Conservation (phyloP, 2,888 invertebrate genomes). For the Hyposoter didymator region DNA sequence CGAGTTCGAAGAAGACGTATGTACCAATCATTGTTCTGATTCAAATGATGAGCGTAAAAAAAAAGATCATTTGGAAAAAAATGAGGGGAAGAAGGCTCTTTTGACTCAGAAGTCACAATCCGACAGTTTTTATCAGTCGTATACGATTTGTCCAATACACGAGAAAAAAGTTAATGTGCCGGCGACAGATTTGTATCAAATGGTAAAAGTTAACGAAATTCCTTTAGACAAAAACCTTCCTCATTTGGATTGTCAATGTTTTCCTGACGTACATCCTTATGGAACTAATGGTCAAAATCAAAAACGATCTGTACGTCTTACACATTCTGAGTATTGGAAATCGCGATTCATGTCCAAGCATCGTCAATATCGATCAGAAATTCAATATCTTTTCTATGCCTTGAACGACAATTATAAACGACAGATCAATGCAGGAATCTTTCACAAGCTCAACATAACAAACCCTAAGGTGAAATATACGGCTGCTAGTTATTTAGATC, state of each 20-base stretch:
- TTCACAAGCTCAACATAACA: conserved; percentile 65
- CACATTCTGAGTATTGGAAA: conserved; percentile 70
- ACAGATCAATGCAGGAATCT: too few species aligned
- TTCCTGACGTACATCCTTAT: conserved; percentile 52
- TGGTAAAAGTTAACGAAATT: conserved; percentile 66
- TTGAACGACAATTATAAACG: conserved; percentile 54
- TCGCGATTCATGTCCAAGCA: conserved; percentile 68
- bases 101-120: conserved; percentile 51
- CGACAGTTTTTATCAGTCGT: conserved; percentile 64
- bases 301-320: conserved; percentile 60
- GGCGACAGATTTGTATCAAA: conserved; percentile 36
- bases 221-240: conserved; percentile 37
- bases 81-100: conserved; percentile 17
- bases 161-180: conserved; percentile 64
- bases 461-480: conserved; percentile 56
- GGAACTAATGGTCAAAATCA: conserved; percentile 49
- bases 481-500: conserved; percentile 63
- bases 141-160: conserved; percentile 70
- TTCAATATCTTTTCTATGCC: conserved; percentile 71
- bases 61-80: not conserved
- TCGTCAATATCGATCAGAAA: conserved; percentile 69
- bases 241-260: conserved; percentile 46
- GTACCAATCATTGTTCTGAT: not conserved
- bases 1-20: conserved; percentile 34
- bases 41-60: not conserved